A percentile compares a stretch with the other conserved stretches of the same genome.
These are phyloP conservation scores for Ochropleura plecta DNA, from an alignment of 2,888 invertebrate species.

Conservation along the genomic window DNA sequence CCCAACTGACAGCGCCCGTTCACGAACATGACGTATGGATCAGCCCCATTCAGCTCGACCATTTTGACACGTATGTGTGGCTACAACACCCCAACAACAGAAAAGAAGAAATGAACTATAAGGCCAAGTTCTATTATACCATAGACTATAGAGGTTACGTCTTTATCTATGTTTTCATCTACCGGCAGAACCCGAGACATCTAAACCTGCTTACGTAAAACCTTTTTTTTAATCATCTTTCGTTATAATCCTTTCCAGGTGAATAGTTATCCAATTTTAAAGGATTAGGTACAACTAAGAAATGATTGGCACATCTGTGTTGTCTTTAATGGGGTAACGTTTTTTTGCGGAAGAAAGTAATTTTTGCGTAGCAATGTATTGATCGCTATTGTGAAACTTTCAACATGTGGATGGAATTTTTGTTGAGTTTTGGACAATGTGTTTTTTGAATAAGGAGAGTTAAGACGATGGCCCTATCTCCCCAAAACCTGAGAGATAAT, in stretches of 20 bases:
- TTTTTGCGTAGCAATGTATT: conserved; percentile 10
- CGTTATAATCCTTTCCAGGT: conserved; percentile 67
- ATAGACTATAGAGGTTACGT: neutral
- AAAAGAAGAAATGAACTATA: too few relatives aligned
- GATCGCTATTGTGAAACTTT: neutral
- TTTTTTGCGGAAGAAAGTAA: neutral
- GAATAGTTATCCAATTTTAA: conserved; percentile 71
- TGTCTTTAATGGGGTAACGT: conserved; percentile 17
- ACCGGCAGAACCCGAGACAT: conserved; percentile 20
- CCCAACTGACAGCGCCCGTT: too few relatives aligned
- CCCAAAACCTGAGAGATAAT: too few relatives aligned
- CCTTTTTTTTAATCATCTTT: conserved; percentile 28
- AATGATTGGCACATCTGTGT: conserved; percentile 60
- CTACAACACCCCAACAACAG: too few relatives aligned
- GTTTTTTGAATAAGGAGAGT: too few relatives aligned
- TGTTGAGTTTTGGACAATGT: neutral
- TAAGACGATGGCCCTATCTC: too few relatives aligned
- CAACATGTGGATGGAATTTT: neutral
- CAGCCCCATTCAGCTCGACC: too few relatives aligned
- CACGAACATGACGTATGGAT: too few relatives aligned
- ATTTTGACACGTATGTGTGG: too few relatives aligned
- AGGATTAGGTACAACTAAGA: conserved; percentile 52
- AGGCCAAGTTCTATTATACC: too few relatives aligned
- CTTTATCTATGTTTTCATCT: neutral
- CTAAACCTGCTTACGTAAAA: conserved; percentile 15